Base-by-base conservation (phyloP, 2,888 invertebrate genomes). In the Tiliacea aurago region DNA sequence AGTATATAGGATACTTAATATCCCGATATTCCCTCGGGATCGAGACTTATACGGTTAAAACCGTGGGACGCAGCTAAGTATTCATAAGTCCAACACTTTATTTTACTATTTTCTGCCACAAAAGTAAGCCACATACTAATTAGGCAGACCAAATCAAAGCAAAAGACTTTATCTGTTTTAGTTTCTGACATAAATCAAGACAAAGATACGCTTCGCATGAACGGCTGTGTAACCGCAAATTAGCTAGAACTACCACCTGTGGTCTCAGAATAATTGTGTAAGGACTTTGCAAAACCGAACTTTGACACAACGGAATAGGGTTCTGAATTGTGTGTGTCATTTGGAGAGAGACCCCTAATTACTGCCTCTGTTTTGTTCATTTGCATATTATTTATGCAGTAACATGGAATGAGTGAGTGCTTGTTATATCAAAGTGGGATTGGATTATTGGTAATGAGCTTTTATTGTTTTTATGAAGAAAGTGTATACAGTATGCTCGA, bases 131-230 rank as follows among this genome's bases (percentile, higher is more conserved):
- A 23, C 23, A 51, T 4, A 72, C 18, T 53, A 66, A 65, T 76
- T 37, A 55, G 2, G 7, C n/a, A 41, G 41, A 47, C n/a, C 15
- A 43, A 66, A 69, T 67, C 69, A 76, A 53, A 69, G 41, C 33
- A 13, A 20, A 58, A 51, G 53, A 33, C 4, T 28, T 33, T 23
- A 18, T 18, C 11, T 51, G n/a, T 2, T 33, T 45, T 18, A 64
- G 64, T 13, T 67, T 47, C 41, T 83, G 58, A 80, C 80, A 61
- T 84, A 84, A 84, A 81, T 80, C 84, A 84, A 74, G 64, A 53
- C 45, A 73, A 63, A 70, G 66, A 63, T 53, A 73, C 67, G 71
- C 55, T 56, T 66, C 55, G 33, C n/a, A 84, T 73, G 56, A 73
- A 73, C 53, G 59, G 70, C 64, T 49, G 23, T 70, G 70, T 70